These are phyloP conservation scores for Lydus trimaculatus DNA, from an alignment of 2,888 invertebrate species.

Conservation along the genomic window DNA sequence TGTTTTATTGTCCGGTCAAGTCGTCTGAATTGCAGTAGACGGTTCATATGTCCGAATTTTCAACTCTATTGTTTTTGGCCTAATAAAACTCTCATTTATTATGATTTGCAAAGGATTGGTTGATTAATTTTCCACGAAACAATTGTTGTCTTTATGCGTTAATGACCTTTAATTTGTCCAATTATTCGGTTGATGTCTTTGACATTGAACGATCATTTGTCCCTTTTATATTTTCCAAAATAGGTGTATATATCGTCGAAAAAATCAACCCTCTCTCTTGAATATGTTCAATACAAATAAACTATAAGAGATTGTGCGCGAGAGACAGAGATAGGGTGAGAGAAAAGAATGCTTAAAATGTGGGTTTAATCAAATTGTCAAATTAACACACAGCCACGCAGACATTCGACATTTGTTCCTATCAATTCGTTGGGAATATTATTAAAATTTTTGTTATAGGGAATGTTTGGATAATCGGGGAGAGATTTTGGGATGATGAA, in stretches of 20 bases:
- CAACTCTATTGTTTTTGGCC: no score
- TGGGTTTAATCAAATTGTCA: constrained; percentile 2
- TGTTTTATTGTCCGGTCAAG: no score
- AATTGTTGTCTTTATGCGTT: neutral
- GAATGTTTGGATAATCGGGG: neutral
- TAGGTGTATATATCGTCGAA: no score
- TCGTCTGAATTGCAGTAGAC: no score
- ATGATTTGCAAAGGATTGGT: constrained; percentile 12
- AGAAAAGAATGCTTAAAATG: neutral
- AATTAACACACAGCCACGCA: neutral
- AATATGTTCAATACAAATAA: no score
- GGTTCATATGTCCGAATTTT: no score
- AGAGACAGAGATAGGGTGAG: neutral
- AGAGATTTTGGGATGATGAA: neutral
- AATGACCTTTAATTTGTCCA: constrained; percentile 13
- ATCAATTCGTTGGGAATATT: neutral
- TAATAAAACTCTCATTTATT: neutral
- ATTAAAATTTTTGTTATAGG: neutral
- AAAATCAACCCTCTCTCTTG: no score
- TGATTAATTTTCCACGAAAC: constrained; percentile 1
- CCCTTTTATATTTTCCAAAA: neutral
- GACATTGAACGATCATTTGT: neutral
- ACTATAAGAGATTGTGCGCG: no score
- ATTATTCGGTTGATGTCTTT: constrained; percentile 1
- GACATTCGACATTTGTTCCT: neutral